These are phyloP conservation scores for Fabriciana adippe DNA, from an alignment of 2,888 invertebrate genomes.

Conservation along the genomic window DNA sequence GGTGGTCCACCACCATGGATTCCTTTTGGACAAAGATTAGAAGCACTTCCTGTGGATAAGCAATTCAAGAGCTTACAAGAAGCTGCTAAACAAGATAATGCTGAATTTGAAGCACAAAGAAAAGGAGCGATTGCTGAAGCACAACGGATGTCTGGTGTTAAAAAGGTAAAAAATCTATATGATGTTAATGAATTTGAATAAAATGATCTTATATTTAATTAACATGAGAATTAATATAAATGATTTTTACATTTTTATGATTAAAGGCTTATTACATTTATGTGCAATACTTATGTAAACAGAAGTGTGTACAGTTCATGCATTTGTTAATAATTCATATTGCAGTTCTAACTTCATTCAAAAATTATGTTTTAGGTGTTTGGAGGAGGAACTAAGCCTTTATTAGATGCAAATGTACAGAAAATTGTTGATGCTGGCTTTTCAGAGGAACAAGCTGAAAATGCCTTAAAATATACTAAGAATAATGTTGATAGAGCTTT, in stretches of 20 bases:
- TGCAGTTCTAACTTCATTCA: constrained; percentile 4
- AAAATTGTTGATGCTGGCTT: constrained; percentile 91
- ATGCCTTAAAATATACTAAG: constrained; percentile 86
- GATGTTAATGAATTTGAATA: no score
- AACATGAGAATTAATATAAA: no score
- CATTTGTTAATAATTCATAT: constrained; percentile 12
- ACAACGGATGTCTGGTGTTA: constrained; percentile 83
- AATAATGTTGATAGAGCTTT: constrained; percentile 89
- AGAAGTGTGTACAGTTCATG: constrained; percentile 1
- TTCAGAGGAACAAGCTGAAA: constrained; percentile 88
- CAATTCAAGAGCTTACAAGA: constrained; percentile 87
- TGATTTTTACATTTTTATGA: background rate
- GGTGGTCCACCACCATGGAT: constrained; percentile 96
- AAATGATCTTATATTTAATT: no score
- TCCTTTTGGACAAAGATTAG: constrained; percentile 91
- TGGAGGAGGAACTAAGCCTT: constrained; percentile 85
- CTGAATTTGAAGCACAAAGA: constrained; percentile 94
- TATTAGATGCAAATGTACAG: constrained; percentile 89
- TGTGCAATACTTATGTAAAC: no score
- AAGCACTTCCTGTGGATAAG: constrained; percentile 82
- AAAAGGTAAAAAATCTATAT: constrained; percentile 65
- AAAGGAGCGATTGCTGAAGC: constrained; percentile 95
- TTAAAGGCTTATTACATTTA: background rate
- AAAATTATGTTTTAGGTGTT: constrained; percentile 69
- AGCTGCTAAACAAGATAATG: constrained; percentile 86